Evolutionary conservation across 2,113 vertebrate species (phyloP).

Genomic region (Nyctibius bracteatus): DNA sequence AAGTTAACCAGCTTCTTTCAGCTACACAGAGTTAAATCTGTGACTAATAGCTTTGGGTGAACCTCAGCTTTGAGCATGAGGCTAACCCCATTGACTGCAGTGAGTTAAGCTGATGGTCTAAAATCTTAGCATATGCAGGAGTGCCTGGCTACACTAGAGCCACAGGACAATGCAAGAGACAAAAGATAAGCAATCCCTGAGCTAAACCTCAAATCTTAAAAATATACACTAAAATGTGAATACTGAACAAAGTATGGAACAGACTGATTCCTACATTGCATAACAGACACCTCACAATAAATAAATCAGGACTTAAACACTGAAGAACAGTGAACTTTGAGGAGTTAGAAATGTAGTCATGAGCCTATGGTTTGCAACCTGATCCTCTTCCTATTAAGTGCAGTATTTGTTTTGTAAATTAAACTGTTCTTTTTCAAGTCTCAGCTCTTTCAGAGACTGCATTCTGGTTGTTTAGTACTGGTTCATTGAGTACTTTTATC

Average conservation of each 20-base stretch:
- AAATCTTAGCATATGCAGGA: neutral
- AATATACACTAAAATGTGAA: neutral
- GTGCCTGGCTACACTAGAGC: neutral
- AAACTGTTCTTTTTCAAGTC: neutral
- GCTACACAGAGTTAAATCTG: neutral
- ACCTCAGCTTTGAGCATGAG: neutral
- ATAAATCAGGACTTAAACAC: neutral
- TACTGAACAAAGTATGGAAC: neutral
- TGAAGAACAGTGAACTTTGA: neutral
- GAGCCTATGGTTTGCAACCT: neutral
- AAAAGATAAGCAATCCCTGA: neutral
- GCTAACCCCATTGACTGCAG: neutral
- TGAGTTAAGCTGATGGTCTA: neutral
- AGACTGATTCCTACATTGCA: neutral
- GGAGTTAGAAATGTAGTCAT: neutral
- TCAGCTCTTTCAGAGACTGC: neutral
- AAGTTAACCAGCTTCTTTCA: neutral
- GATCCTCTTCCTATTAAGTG: neutral
- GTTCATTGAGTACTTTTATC: conserved; percentile 8
- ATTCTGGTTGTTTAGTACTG: neutral
- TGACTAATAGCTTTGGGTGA: neutral
- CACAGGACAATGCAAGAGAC: neutral
- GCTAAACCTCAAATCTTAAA: neutral
- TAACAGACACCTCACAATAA: neutral
- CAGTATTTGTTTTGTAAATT: neutral